These are phyloP conservation scores for Scaptomyza polygonia DNA, from an alignment of 2,888 invertebrate species.

Conservation along the genomic window DNA sequence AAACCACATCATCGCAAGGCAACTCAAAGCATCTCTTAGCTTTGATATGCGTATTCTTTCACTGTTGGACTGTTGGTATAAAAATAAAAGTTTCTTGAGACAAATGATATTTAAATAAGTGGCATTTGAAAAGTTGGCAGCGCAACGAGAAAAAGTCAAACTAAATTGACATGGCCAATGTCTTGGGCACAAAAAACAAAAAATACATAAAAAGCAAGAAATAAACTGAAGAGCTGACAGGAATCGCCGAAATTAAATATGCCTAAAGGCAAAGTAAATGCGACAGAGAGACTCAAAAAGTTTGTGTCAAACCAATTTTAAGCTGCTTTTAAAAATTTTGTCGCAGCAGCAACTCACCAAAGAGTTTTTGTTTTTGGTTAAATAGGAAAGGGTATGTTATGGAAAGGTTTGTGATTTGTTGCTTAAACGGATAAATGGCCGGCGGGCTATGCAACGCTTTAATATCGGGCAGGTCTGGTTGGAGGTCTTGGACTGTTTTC, in stretches of 20 bases:
- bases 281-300: slow-evolving; percentile 51
- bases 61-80: slow-evolving; percentile 14
- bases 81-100: slow-evolving; percentile 50
- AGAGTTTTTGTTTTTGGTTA: not conserved
- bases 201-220: not conserved
- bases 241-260: slow-evolving; percentile 72
- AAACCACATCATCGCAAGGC: not conserved
- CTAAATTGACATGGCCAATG: slow-evolving; percentile 61
- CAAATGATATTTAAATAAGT: slow-evolving; percentile 78
- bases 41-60: slow-evolving; percentile 1
- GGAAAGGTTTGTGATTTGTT: slow-evolving; percentile 38
- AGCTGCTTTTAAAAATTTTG: slow-evolving; percentile 52
- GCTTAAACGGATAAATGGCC: slow-evolving; percentile 58
- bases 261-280: slow-evolving; percentile 65
- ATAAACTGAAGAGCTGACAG: slow-evolving; percentile 53
- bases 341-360: slow-evolving; percentile 2
- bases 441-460: slow-evolving; percentile 33
- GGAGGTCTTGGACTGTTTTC: not conserved
- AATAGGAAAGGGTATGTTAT: not conserved
- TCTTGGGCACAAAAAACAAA: slow-evolving; percentile 17
- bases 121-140: slow-evolving; percentile 70
- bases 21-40: not conserved
- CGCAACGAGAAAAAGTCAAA: slow-evolving; percentile 41
- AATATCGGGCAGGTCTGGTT: slow-evolving; percentile 16
- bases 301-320: slow-evolving; percentile 47